A percentile compares a stretch with the other conserved stretches of the same genome.
Evolutionary conservation across 2,797 vertebrate species (phyloP).

Genomic region (Cynodonichthys magdalenae): DNA sequence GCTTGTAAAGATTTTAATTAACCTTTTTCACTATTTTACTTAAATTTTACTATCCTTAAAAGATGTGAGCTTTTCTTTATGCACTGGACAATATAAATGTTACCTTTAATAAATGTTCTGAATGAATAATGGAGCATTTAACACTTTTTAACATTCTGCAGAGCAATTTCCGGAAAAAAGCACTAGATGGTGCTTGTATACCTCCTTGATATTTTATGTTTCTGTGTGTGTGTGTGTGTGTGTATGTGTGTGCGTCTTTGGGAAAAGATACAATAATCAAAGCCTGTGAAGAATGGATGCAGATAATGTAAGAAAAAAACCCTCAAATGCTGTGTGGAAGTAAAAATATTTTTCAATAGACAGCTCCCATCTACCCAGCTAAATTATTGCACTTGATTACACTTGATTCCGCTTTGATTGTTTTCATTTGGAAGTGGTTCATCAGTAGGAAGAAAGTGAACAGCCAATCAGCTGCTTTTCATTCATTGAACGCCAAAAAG

Average conservation of each 20-base stretch:
- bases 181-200: conserved; percentile 97
- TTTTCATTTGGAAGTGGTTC: conserved; percentile 73
- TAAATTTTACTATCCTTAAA: no score
- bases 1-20: no score
- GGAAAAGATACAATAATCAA: conserved; percentile 25
- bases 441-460: conserved; percentile 51
- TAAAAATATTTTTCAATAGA: conserved; percentile 37
- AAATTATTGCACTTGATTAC: conserved; percentile 68
- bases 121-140: not conserved
- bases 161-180: conserved; percentile 86
- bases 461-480: conserved; percentile 59
- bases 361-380: conserved; percentile 42
- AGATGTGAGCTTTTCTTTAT: no score
- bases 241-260: conserved; percentile 14
- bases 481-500: conserved; percentile 65
- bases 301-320: conserved; percentile 39
- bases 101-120: not conserved
- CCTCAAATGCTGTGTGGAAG: conserved; percentile 27
- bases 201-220: conserved; percentile 71
- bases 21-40: no score
- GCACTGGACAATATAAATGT: not conserved
- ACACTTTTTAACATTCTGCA: conserved; percentile 31
- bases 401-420: conserved; percentile 65
- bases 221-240: conserved; percentile 24
- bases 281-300: conserved; percentile 33